Base-by-base conservation (phyloP, 2,113 vertebrate genomes). In the Sceloporus tristichus region DNA sequence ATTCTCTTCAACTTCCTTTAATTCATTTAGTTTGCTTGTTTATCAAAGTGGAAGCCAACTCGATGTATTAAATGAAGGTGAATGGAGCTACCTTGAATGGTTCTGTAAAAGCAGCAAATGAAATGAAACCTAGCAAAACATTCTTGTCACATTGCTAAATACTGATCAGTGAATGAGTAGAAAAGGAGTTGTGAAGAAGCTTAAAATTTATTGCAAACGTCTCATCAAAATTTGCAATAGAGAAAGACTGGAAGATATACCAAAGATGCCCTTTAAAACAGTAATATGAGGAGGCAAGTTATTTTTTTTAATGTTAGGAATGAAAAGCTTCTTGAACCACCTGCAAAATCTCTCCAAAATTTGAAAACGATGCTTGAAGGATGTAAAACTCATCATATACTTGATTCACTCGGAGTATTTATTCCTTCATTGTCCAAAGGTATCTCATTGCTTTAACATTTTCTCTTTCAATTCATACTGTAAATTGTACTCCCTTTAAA, bases 1-100 rank as follows among this genome's bases (percentile, higher is more conserved):
- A 84, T 84, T 84, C 65, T 19, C 81, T 88, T 88, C 81, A 84
- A 23, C 81, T 78, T 84, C 87, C 80, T 29, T 88, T 88, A 88
- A 78, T 88, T 84, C 80, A 78, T 88, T 84, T 68, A 78, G 81
- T 84, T 88, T 83, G 74, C 74, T 88, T 88, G 87, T 88, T 83
- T 88, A 82, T 83, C 84, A 78, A 68, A 65, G 75, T 78, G 74
- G 74, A 78, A 85, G 84, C 27, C 59, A 78, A 78, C 84, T 66
- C 84, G 48, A 48, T 34, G 84, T 48, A 77, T 77, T 48, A 76
- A 88, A 66, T 83, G 87, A 82, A 88, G 73, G 87, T 88, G 87
- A 83, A 87, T 87, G 79, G 27, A 66, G 0, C n/a, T 48, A 77
- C 81, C 62, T 84, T 88, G 80, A 70, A 87, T 87, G 71, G 54